Percentiles rank a stretch among this genome's conserved stretches.
Evolutionary conservation across 2,113 vertebrate species (phyloP).

Genomic region (Balaeniceps rex): DNA sequence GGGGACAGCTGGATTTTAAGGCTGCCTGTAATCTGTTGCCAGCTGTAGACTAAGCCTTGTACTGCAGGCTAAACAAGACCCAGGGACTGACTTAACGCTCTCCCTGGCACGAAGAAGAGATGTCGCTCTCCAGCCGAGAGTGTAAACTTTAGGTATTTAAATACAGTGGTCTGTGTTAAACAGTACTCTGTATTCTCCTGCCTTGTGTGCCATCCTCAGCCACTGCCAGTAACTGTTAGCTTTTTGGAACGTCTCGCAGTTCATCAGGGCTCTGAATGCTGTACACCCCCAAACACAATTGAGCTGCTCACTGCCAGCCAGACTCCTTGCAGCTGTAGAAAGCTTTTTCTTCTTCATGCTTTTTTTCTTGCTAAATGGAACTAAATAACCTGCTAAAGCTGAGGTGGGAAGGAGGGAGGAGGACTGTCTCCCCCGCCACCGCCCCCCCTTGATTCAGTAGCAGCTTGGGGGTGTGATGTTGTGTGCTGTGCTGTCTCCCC

Average conservation of each 20-base stretch:
- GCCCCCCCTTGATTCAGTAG: background rate
- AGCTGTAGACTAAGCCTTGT: background rate
- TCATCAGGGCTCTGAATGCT: background rate
- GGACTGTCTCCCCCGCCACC: background rate
- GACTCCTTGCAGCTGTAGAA: background rate
- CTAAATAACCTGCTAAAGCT: background rate
- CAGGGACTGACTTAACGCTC: background rate
- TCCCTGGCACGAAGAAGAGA: background rate
- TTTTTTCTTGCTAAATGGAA: background rate
- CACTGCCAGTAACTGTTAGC: background rate
- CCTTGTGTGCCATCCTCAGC: background rate
- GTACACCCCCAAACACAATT: background rate
- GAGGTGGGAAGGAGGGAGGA: background rate
- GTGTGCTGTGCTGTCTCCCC: background rate
- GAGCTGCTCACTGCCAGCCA: background rate
- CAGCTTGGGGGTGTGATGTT: background rate
- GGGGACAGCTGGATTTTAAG: background rate
- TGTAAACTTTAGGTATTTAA: background rate
- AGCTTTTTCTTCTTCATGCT: background rate
- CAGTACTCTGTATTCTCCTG: background rate
- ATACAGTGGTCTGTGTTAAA: background rate
- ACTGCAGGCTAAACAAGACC: background rate
- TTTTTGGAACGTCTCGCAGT: background rate
- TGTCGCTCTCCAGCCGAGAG: background rate
- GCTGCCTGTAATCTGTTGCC: background rate